A percentile compares a stretch with the other conserved stretches of the same genome.
Conservation (phyloP, 2,113 vertebrate genomes). For the Corythoichthys intestinalis region DNA sequence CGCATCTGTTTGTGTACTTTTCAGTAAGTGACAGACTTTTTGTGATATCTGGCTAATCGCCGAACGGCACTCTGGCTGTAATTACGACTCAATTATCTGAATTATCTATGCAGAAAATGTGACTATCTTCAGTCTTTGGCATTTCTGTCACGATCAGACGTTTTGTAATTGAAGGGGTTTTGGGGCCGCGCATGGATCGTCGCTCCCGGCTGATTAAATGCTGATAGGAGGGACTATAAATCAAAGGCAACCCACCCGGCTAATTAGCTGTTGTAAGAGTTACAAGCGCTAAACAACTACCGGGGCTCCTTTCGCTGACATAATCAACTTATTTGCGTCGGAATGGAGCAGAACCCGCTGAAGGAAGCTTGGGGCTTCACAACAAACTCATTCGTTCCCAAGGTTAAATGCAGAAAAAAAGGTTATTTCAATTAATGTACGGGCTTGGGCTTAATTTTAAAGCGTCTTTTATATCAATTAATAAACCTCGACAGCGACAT, state of each 20-base stretch:
- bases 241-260: conserved; percentile 69
- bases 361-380: conserved; percentile 1
- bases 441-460: conserved; percentile 44
- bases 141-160: conserved; percentile 52
- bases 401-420: conserved; percentile 32
- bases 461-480: conserved; percentile 62
- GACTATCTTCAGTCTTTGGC: conserved; percentile 42
- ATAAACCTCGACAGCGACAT: conserved; percentile 67
- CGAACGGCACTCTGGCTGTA: conserved; percentile 44
- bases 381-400: conserved; percentile 31
- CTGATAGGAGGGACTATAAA: conserved; percentile 63
- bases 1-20: not conserved
- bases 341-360: not conserved
- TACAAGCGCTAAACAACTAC: conserved; percentile 59
- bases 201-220: conserved; percentile 67
- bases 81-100: conserved; percentile 65
- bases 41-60: conserved; percentile 31
- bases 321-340: conserved; percentile 43
- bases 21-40: conserved; percentile 22
- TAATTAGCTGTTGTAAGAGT: conserved; percentile 67
- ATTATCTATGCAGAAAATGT: conserved; percentile 60
- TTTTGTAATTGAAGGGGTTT: conserved; percentile 65
- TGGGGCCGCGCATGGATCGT: conserved; percentile 59
- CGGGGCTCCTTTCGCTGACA: conserved; percentile 56
- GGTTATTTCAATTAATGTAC: conserved; percentile 52